Evolutionary conservation across 2,113 vertebrate species (phyloP), one percentile per base, ranked within the genome.

Genomic region (Melanocharis versteri): DNA sequence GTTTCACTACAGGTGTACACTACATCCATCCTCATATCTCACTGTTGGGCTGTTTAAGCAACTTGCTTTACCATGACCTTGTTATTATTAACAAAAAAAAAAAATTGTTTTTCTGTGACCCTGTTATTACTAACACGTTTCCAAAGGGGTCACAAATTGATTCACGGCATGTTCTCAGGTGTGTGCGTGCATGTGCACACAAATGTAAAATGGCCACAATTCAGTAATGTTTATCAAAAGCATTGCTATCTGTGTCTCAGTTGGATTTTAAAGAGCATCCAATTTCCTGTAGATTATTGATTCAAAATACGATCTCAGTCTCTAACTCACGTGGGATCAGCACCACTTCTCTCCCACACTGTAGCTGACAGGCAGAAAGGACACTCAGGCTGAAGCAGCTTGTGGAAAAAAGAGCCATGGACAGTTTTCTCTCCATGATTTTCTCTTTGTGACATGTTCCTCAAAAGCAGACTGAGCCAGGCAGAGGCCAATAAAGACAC

Each of bases 201-300:
- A 64, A 42, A 86, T 18, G 30, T n/a, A 50, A 90, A 72, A 66
- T 3, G 40, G 18, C 39, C 53, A 83, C 70, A 57, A 33, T 31
- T 76, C 72, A 50, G 61, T n/a, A 24, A 71, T 5, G 17, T 60
- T 84, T 69, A 85, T 53, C 40, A 48, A 45, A 94, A 91, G 18
- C 40, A 72, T 40, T 50, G 62, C 45, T 73, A 24, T 61, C 87
- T 37, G 33, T 42, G 73, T 92, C 81, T 92, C 85, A n/a, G 40
- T 10, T 83, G 50, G 73, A 89, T 96, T 97, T 83, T 37, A 83
- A 79, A 87, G 21, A 96, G 33, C 37, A 71, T 72, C 31, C 28
- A n/a, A 37, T 84, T 92, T 94, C 69, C 80, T n/a, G 54, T 27
- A 72, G 39, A 40, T 69, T 84, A 84, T 20, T 64, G 57, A 78